Base-by-base conservation (phyloP, 2,113 vertebrate species). In the Macrotis lagotis region DNA sequence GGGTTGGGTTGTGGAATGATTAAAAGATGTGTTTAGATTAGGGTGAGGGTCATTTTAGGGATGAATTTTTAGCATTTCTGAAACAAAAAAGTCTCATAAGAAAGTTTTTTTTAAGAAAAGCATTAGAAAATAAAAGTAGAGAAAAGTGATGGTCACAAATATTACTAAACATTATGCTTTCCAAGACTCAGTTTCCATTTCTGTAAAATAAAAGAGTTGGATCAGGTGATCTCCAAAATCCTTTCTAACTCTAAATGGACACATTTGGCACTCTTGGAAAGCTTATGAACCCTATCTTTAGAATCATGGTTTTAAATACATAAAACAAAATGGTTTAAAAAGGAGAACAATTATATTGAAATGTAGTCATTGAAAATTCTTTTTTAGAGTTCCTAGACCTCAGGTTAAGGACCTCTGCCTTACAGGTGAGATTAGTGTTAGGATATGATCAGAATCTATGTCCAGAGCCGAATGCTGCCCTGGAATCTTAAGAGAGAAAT, bases 91-190 rank as follows among this genome's bases (percentile, higher is more conserved):
- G 50, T 28, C 51, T 92, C 49, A 52, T 19, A 25, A 25, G 48
- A 49, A 74, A 53, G 96, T 74, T 93, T 96, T 91, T 53, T 55
- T n/a, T n/a, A n/a, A n/a, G n/a, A n/a, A n/a, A n/a, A n/a, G n/a
- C 48, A 59, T 90, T 44, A 88, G 59, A 92, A 90, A 50, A 28
- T 92, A 31, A 90, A 66, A 91, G 91, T 22, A 49, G n/a, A 83
- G 7, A 83, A 83, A 24, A 44, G 19, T 44, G 66, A 44, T 44
- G n/a, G 16, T 44, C 26, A 44, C 3, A 44, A 10, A 8, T 24
- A 44, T 44, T 44, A 44, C 19, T 44, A 83, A 83, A 3, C 19
- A 22, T 8, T 44, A 6, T 83, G 66, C 37, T 83, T 83, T 83
- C 66, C n/a, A 83, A 44, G n/a, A 6, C 66, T 83, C 66, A 44